Conservation (phyloP, 2,888 invertebrate genomes). For the Phyllotreta striolata region DNA sequence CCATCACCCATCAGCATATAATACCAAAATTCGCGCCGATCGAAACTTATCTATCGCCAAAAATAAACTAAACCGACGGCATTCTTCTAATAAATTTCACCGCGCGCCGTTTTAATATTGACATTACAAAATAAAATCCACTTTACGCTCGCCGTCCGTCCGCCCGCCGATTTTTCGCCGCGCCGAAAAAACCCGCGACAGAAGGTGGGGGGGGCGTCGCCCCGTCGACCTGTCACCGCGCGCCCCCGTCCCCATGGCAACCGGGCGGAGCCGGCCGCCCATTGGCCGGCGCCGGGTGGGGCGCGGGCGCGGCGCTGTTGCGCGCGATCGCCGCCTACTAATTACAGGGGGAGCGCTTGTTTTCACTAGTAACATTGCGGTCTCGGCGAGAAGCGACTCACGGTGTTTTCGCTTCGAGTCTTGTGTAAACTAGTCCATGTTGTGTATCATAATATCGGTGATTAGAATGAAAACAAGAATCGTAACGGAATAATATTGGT, state of each 20-base stretch:
- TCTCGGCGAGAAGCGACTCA: slow-evolving; percentile 64
- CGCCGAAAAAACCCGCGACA: too few species aligned
- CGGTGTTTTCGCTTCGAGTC: slow-evolving; percentile 67
- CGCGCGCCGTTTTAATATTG: slow-evolving; percentile 13
- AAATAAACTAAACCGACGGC: slow-evolving; percentile 9
- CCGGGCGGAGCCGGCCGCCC: too few species aligned
- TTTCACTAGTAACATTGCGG: slow-evolving; percentile 64
- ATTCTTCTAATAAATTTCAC: slow-evolving; percentile 7
- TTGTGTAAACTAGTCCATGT: slow-evolving; percentile 84
- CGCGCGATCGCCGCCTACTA: slow-evolving; percentile 8
- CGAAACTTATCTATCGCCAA: slow-evolving; percentile 4
- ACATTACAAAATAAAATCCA: slow-evolving; percentile 8
- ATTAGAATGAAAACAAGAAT: slow-evolving; percentile 68
- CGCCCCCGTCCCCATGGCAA: too few species aligned
- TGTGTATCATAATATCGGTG: slow-evolving; percentile 82
- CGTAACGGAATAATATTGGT: slow-evolving; percentile 67
- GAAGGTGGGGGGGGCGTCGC: too few species aligned
- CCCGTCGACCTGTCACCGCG: too few species aligned
- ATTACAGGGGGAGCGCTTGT: slow-evolving; percentile 53
- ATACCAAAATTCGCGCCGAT: not conserved
- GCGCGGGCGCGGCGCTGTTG: not conserved
- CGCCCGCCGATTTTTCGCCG: too few species aligned
- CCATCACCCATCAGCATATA: not conserved
- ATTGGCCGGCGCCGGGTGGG: too few species aligned
- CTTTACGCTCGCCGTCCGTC: not conserved